A percentile compares a stretch with the other conserved stretches of the same genome.
These are phyloP conservation scores for Serranus cabrilla DNA, from an alignment of 2,797 vertebrate species.

Conservation along the genomic window DNA sequence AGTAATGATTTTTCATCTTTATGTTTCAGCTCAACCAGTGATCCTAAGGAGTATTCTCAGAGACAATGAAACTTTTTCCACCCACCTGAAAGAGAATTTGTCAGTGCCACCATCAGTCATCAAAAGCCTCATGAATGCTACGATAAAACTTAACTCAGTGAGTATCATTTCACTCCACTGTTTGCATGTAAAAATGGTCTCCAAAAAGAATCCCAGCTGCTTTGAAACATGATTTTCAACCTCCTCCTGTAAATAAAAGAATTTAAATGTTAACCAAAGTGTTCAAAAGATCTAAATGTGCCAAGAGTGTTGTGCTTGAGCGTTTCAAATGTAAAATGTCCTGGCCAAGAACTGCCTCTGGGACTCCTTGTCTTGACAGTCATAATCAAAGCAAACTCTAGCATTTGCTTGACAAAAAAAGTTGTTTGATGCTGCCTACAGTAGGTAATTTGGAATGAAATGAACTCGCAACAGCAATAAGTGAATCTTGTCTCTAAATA, in stretches of 20 bases:
- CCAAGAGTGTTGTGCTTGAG: constrained; percentile 11
- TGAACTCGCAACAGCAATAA: constrained; percentile 29
- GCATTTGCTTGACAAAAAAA: constrained; percentile 33
- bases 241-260: constrained; percentile 16
- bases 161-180: constrained; percentile 33
- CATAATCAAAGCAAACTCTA: constrained; percentile 28
- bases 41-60: constrained; percentile 74
- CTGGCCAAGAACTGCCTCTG: constrained; percentile 12
- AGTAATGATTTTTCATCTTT: constrained; percentile 27
- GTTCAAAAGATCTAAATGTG: constrained; percentile 21
- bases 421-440: constrained; percentile 15
- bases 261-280: constrained; percentile 25
- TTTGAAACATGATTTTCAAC: background rate
- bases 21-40: constrained; percentile 74
- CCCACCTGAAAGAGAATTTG: constrained; percentile 74
- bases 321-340: constrained; percentile 38
- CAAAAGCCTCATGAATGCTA: constrained; percentile 75
- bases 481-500: constrained; percentile 32
- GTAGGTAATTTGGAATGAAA: constrained; percentile 37
- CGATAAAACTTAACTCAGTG: constrained; percentile 74
- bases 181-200: background rate
- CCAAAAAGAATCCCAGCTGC: background rate
- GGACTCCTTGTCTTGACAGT: constrained; percentile 29
- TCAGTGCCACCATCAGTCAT: constrained; percentile 63
- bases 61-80: constrained; percentile 81